Evolutionary conservation across 2,797 vertebrate genomes (phyloP), one percentile per base, ranked within the genome.

Genomic region (Ibycter americanus): DNA sequence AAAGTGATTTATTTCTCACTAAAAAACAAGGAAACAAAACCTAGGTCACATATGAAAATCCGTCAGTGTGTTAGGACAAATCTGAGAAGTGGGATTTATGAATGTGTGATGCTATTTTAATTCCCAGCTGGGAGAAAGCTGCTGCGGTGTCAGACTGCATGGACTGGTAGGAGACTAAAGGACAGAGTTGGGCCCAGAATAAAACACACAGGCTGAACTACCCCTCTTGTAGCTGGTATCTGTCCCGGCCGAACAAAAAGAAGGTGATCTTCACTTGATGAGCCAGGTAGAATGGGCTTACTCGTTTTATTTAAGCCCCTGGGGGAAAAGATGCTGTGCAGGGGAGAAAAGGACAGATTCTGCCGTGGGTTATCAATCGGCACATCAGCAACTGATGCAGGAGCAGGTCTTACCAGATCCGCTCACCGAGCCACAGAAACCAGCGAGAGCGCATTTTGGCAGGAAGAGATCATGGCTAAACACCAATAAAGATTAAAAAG

Each of bases 291-390:
- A 79, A 71, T 42, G 44, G 63, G 36, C 17, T 83, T 86, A 47
- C 22, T 91, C 83, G 25, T 49, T 44, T 87, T 62, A 70, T 59
- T 93, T 79, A 93, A 88, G 62, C 16, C 54, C 63, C n/a, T 54
- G 9, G 2, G 32, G 62, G 16, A 90, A 73, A 58, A 89, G 68
- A 56, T 52, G 73, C 29, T 61, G 13, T 26, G 38, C 21, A 79
- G 12, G 19, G 58, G 7, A 87, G n/a, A 58, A 83, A 83, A 93
- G 16, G 36, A 89, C 42, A 85, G 77, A 94, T 67, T 67, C 55
- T 79, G 70, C 94, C 91, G 81, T 72, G 74, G 92, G 76, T 87
- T 93, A 94, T 94, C 92, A 80, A 84, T 94, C 89, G 96, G 86
- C 95, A 96, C 9, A 7, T 83, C 83, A 94, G 79, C 96, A 89